Evolutionary conservation across 1,140 invertebrate genomes (phyloP).

Genomic region (Drosophila fuyamai): DNA sequence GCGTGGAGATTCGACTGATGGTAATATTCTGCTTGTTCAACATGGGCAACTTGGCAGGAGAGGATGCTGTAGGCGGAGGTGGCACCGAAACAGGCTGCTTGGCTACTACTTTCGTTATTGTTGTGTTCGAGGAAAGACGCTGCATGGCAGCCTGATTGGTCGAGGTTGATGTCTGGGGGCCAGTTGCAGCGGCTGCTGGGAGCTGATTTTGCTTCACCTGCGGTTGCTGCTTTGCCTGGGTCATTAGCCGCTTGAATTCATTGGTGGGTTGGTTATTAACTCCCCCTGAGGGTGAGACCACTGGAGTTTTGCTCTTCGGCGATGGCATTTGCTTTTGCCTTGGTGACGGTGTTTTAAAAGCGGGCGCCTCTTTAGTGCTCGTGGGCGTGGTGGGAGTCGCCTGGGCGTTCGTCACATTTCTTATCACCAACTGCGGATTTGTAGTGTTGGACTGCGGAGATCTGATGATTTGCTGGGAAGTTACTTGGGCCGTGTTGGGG

Average conservation of each 20-base stretch:
- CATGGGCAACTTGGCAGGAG: slow-evolving; percentile 59
- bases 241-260: slow-evolving; percentile 55
- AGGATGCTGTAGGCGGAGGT: not conserved
- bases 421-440: slow-evolving; percentile 57
- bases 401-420: slow-evolving; percentile 37
- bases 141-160: slow-evolving; percentile 64
- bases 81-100: slow-evolving; percentile 31
- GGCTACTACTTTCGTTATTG: slow-evolving; percentile 62
- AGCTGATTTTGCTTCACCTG: slow-evolving; percentile 45
- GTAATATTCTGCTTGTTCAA: slow-evolving; percentile 78
- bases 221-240: slow-evolving; percentile 38
- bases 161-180: slow-evolving; percentile 1
- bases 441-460: slow-evolving; percentile 36
- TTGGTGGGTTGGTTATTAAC: not conserved
- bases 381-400: slow-evolving; percentile 9
- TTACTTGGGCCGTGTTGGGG: slow-evolving; percentile 45
- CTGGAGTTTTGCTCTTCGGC: slow-evolving; percentile 22
- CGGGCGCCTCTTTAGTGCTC: slow-evolving; percentile 19
- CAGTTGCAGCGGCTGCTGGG: slow-evolving; percentile 5
- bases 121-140: slow-evolving; percentile 69
- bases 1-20: slow-evolving; percentile 67
- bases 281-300: not conserved
- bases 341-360: slow-evolving; percentile 56
- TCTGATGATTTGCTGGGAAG: slow-evolving; percentile 67
- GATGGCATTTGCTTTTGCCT: slow-evolving; percentile 37